phyloP scores from a whole-genome alignment of 30 jellyfish, hydroid and myxozoan genomes.

The Pelagia noctiluca region DNA sequence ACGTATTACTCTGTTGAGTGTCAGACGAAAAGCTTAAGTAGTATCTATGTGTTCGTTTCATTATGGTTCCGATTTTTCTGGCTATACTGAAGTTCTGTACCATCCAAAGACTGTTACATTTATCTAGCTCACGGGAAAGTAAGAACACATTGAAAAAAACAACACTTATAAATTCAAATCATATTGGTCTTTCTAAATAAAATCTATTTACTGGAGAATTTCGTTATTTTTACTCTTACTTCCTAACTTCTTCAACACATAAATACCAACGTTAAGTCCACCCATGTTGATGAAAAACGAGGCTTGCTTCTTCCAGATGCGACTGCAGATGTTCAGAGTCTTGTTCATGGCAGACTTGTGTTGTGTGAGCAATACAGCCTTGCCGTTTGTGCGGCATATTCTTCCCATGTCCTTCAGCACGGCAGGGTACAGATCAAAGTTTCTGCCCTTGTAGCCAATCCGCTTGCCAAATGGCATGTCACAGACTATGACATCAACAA shows the following conservation, averaged over 20 bases:
- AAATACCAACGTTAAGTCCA: slow-evolving; percentile 90
- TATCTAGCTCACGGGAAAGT: too few relatives aligned
- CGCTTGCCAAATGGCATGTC: slow-evolving; percentile 96
- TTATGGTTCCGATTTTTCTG: too few relatives aligned
- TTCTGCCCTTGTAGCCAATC: slow-evolving; percentile 82
- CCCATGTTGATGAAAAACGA: slow-evolving; percentile 88
- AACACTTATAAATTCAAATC: too few relatives aligned
- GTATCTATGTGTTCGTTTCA: too few relatives aligned
- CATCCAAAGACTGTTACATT: too few relatives aligned
- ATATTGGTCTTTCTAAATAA: too few relatives aligned
- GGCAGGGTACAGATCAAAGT: slow-evolving; percentile 77
- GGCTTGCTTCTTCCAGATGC: slow-evolving; percentile 71
- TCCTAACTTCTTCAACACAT: slow-evolving; percentile 47
- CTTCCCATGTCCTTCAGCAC: slow-evolving; percentile 88
- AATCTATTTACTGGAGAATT: too few relatives aligned
- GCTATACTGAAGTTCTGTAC: too few relatives aligned
- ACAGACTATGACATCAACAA: slow-evolving; percentile 79
- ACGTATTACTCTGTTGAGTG: too few relatives aligned
- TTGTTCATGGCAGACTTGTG: slow-evolving; percentile 89
- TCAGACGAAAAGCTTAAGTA: too few relatives aligned
- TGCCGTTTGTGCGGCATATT: slow-evolving; percentile 78
- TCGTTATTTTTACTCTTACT: neutral
- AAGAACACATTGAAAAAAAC: too few relatives aligned
- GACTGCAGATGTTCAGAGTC: slow-evolving; percentile 43
- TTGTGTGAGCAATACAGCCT: slow-evolving; percentile 85